Base-by-base conservation (phyloP, 2,888 invertebrate species). In the Choreutis nemorana region DNA sequence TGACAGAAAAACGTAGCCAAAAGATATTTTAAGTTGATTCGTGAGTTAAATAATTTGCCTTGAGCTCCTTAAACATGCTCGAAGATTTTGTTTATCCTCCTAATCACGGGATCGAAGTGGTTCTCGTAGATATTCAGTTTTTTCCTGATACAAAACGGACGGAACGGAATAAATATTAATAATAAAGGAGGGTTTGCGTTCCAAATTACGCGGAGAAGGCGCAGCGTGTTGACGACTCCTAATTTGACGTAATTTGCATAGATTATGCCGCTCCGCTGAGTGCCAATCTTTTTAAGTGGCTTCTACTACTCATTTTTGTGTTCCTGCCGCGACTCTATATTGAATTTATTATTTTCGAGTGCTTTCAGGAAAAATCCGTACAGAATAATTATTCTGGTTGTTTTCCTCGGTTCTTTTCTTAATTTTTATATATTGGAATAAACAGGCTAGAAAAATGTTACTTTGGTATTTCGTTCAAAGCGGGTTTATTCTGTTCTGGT, bases 281-380 rank as follows among this genome's bases (percentile, higher is more conserved):
- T 78, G 77, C 68, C 77, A 78, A 77, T 78, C 75, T 78, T 75
- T 78, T 71, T 66, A 77, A 78, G 77, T 78, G 78, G 73, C 73
- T 64, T 68, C 66, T 66, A 68, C 62, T 58, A 70, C 73, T 70
- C 67, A 67, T 71, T 67, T n/a, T 65, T 70, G 68, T 60, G 70
- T 67, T 64, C 49, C 65, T 63, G 52, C 57, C 61, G 59, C 54
- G 58, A 60, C 54, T 55, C 63, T 60, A 60, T 63, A 59, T 57
- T 57, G 60, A 62, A 62, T 68, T 73, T 70, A 67, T 75, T 72
- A 72, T 67, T 59, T 64, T 48, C 50, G 45, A 58, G 54, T 52
- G 51, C 49, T 45, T 54, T n/a, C n/a, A n/a, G n/a, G n/a, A n/a
- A n/a, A n/a, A n/a, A n/a, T n/a, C n/a, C n/a, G n/a, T n/a, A n/a